Conservation (phyloP, 2,797 vertebrate genomes). For the Hybognathus amarus region DNA sequence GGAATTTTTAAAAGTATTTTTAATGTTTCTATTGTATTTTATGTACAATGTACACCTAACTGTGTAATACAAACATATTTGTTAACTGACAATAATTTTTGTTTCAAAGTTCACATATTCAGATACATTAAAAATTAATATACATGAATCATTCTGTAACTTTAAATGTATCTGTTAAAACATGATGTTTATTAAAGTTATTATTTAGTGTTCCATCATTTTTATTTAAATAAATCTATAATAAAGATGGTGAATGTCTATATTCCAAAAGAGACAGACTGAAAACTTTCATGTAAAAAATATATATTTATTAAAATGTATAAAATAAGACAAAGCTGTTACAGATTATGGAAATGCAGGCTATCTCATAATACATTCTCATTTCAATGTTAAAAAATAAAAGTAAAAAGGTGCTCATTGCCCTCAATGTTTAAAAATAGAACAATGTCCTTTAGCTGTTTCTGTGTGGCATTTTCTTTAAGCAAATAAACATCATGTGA, state of each 20-base stretch:
- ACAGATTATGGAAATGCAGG: not conserved
- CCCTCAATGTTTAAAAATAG: not conserved
- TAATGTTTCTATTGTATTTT: not conserved
- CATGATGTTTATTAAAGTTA: not conserved
- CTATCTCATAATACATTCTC: not conserved
- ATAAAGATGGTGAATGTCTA: not conserved
- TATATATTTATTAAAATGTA: not conserved
- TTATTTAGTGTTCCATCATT: not conserved
- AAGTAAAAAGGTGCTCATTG: not conserved
- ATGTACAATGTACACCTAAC: not conserved
- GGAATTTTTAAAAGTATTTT: not conserved
- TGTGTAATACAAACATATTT: not conserved
- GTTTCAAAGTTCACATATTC: not conserved
- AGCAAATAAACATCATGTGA: slow-evolving; percentile 15
- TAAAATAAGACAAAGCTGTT: not conserved
- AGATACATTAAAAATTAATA: not conserved
- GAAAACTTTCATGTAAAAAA: not conserved
- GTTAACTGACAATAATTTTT: not conserved
- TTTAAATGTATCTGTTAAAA: not conserved
- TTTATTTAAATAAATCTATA: not conserved
- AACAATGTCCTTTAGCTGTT: not conserved
- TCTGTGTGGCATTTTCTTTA: not conserved
- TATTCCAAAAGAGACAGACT: not conserved
- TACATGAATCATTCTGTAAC: not conserved
- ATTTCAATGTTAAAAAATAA: not conserved